A percentile compares a stretch with the other conserved stretches of the same genome.
These are phyloP conservation scores for Microcebus jonahi DNA, from an alignment of 2,113 vertebrate species.

Conservation along the genomic window DNA sequence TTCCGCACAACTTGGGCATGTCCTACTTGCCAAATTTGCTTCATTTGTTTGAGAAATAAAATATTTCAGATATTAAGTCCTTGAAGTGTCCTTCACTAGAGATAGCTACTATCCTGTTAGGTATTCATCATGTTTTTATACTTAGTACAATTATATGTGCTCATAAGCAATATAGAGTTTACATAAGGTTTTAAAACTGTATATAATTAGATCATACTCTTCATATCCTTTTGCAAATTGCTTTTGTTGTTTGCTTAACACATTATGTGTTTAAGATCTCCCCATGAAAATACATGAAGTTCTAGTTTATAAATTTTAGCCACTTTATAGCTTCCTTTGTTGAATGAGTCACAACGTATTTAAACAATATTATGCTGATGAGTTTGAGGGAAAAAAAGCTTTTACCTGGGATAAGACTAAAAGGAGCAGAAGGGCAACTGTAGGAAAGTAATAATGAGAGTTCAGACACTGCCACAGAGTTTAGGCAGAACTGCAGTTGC, in stretches of 20 bases:
- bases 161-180: background rate
- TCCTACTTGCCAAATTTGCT: background rate
- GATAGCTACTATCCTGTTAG: background rate
- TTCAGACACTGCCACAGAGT: background rate
- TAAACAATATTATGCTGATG: background rate
- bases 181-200: background rate
- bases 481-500: background rate
- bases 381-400: background rate
- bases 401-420: background rate
- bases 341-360: background rate
- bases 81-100: background rate
- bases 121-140: background rate
- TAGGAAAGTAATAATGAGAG: background rate
- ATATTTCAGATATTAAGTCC: background rate
- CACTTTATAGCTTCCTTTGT: background rate
- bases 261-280: background rate
- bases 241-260: background rate
- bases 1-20: background rate
- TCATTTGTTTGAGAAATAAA: background rate
- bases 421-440: background rate
- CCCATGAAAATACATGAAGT: background rate
- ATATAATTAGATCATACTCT: background rate
- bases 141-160: background rate
- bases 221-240: background rate
- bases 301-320: background rate